Base-by-base conservation (phyloP, 2,888 invertebrate species). In the Campoletis raptor region DNA sequence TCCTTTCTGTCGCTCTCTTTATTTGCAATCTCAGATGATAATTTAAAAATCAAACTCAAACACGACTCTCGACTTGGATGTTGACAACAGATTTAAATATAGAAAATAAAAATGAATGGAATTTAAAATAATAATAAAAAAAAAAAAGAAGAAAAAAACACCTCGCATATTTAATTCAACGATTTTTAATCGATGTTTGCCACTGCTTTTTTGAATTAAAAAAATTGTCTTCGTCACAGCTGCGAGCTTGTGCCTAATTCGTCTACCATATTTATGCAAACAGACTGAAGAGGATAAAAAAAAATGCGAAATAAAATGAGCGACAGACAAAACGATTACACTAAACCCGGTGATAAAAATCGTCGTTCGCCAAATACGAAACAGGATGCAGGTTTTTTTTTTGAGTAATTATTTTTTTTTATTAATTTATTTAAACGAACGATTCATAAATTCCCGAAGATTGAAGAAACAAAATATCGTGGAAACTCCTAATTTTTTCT, bases 281-380 rank as follows among this genome's bases (percentile, higher is more conserved):
- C 61, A 61, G 15, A 61, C 30, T 10, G 15, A 15, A 24, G 30
- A 61, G 24, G 24, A 10, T 69, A 36, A 2, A 40, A 67, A 12
- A 24, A n/a, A 9, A n/a, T 3, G 37, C 40, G 48, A n/a, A 40
- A 40, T 15, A 42, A 24, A 4, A n/a, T 15, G 42, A 66, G 21
- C 36, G 74, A 42, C 3, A 70, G 70, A 57, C 21, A 77, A 45
- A 66, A 66, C 81, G 69, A 70, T 70, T 74, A 80, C 66, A 74
- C 69, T 45, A 76, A 61, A 64, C 24, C 69, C 78, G 67, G 18
- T 69, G 82, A 85, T 82, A 80, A 85, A 45, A 85, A 61, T 81
- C 64, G 45, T 69, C 70, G 70, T 52, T 79, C 52, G 67, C 30
- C 36, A 61, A 82, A 83, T 70, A 76, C 52, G 42, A 85, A 82